These are phyloP conservation scores for Thaleichthys pacificus DNA, from an alignment of 2,797 vertebrate species.

Conservation along the genomic window DNA sequence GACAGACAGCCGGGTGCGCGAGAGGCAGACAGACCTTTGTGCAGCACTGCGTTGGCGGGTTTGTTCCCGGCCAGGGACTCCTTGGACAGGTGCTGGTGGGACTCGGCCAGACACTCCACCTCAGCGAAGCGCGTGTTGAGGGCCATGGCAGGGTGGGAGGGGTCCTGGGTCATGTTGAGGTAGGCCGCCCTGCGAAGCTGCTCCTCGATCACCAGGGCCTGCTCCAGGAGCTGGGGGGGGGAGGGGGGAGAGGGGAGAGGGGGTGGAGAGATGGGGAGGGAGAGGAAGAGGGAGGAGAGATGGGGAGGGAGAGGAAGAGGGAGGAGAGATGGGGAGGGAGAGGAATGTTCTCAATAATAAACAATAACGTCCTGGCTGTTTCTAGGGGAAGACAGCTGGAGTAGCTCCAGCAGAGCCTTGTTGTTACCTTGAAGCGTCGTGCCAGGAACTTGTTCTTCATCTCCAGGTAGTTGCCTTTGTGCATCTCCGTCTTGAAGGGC, in stretches of 20 bases:
- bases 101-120: constrained; percentile 97
- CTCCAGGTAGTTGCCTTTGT: constrained; percentile 97
- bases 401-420: background rate
- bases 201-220: constrained; percentile 97
- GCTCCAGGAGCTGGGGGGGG: constrained; percentile 85
- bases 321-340: background rate
- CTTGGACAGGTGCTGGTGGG: constrained; percentile 98
- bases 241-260: background rate
- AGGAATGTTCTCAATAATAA: too few species aligned
- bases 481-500: constrained; percentile 96
- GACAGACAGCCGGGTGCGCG: background rate
- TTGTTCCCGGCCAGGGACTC: constrained; percentile 97
- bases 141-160: constrained; percentile 94
- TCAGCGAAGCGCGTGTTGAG: constrained; percentile 93
- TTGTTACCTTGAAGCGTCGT: constrained; percentile 87
- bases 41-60: constrained; percentile 94
- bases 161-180: constrained; percentile 97
- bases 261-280: background rate
- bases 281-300: background rate
- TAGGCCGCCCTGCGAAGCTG: constrained; percentile 93
- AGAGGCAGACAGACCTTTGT: constrained; percentile 85
- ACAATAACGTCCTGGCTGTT: too few species aligned
- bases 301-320: background rate
- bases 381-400: background rate
- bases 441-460: constrained; percentile 99